Conservation (phyloP, 2,888 invertebrate genomes). For the Cordilura impudica region DNA sequence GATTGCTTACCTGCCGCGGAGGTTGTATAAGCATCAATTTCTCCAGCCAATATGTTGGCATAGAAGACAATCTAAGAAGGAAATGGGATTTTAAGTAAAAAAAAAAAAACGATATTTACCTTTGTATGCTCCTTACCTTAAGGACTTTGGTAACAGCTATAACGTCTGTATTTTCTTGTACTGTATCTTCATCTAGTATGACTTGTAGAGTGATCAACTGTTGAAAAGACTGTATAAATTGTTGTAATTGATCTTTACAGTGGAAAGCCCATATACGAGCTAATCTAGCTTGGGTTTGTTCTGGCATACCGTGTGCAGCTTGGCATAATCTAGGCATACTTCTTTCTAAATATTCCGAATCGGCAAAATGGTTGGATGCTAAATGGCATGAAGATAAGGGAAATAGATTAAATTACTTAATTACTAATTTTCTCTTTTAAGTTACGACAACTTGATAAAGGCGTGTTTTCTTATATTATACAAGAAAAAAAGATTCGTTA, state of each 20-base stretch:
- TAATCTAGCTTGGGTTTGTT: constrained; percentile 86
- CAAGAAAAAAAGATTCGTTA: too few species aligned
- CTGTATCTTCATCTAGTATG: constrained; percentile 86
- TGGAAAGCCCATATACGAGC: constrained; percentile 89
- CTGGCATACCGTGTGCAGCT: constrained; percentile 85
- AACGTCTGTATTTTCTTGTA: constrained; percentile 91
- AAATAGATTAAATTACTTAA: not conserved
- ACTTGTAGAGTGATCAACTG: constrained; percentile 92
- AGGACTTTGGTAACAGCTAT: constrained; percentile 92
- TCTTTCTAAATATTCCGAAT: constrained; percentile 89
- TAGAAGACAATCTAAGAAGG: constrained; percentile 86
- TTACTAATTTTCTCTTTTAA: too few species aligned
- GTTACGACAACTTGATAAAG: too few species aligned
- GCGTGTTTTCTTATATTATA: too few species aligned
- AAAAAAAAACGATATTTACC: not conserved
- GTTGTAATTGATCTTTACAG: constrained; percentile 82
- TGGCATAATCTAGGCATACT: constrained; percentile 88
- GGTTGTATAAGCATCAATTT: constrained; percentile 68
- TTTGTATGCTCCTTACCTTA: constrained; percentile 80
- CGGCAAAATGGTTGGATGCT: constrained; percentile 79
- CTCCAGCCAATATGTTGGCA: constrained; percentile 92
- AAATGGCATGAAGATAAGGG: too few species aligned
- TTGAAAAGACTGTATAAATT: constrained; percentile 87
- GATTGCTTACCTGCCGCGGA: constrained; percentile 66
- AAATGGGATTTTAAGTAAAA: not conserved